Base-by-base conservation (phyloP, 2,888 invertebrate species). In the Entomobrya proxima region DNA sequence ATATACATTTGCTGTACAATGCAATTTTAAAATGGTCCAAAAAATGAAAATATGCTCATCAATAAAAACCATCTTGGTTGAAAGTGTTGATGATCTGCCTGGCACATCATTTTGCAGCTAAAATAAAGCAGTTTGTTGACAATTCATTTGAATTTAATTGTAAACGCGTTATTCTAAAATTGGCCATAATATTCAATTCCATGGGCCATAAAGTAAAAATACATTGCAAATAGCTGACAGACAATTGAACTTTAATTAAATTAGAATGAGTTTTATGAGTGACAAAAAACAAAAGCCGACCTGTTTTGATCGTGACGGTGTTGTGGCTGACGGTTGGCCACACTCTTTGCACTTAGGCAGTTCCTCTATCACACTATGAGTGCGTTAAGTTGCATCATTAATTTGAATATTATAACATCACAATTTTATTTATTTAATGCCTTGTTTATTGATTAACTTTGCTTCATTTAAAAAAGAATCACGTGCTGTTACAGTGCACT, bases 381-480 rank as follows among this genome's bases (percentile, higher is more conserved):
- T 3, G n/a, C n/a, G n/a, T n/a, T n/a, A 58, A 30, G 37, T 64
- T 64, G 13, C 64, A 35, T 21, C 64, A 64, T 64, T 35, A 64
- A 64, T 21, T 64, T 37, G 64, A 64, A 64, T 64, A 37, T n/a
- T n/a, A n/a, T 64, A 64, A 64, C 64, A 21, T 37, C n/a, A 37
- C 64, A 64, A 32, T 21, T 64, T 64, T 37, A 37, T 64, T 64
- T 64, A 64, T 21, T 37, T 64, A 64, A 37, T 64, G 64, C 21
- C 24, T 58, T 40, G 24, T 40, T 76, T 58, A 76, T 50, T 74
- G 47, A 32, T 47, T 74, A 35, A 64, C 21, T 50, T 1, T n/a
- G 37, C 55, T 55, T 55, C 76, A 76, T 32, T 78, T 78, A 11
- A 61, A 78, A 64, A 64, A 35, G 35, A 18, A 47, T 30, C 78